Base-by-base conservation (phyloP, 2,797 vertebrate genomes). In the Sphenopsis melanotis region DNA sequence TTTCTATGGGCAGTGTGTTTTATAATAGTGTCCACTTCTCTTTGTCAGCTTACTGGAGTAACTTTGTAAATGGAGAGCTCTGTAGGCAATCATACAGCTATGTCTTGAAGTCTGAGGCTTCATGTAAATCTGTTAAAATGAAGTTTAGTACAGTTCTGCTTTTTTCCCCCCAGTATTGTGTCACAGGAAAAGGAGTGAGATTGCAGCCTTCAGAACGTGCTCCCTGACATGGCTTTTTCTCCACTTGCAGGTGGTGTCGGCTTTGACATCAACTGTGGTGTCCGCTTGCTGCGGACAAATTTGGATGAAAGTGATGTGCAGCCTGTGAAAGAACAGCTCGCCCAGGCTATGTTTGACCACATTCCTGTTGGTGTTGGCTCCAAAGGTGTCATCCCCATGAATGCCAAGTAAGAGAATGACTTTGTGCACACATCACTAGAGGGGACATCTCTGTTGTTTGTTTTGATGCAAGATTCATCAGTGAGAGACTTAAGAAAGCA, bases 201-300 rank as follows among this genome's bases (percentile, higher is more conserved):
- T 83, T 16, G 26, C 53, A 61, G 20, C 20, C 8, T 50, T 84
- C 41, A 9, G 55, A 52, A 15, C 5, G 0, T 42, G 5, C 23
- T 87, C 41, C 15, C 36, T 86, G 15, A 63, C 42, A 0, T 46
- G 65, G 36, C 42, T 70, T 64, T 86, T 82, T 79, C 49, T 79
- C 1, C 55, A 14, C 66, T 57, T 37, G 17, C 47, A 99, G 99
- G 99, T 41, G 99, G 99, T 23, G 99, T 99, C 0, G 99, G 99
- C 3, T 99, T 99, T 81, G 99, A 99, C 90, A 99, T 99, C 60
- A 99, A 99, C 98, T 99, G 99, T 6, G 99, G 99, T 12, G 99
- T 99, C 32, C 98, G 99, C 44, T 97, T 99, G 78, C 98, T 99
- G 46, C 98, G 99, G 91, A 99, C 99, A 11, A 99, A 99, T 94